These are phyloP conservation scores for Ganaspis sp. DNA, from an alignment of 1,140 invertebrate genomes.

Conservation along the genomic window DNA sequence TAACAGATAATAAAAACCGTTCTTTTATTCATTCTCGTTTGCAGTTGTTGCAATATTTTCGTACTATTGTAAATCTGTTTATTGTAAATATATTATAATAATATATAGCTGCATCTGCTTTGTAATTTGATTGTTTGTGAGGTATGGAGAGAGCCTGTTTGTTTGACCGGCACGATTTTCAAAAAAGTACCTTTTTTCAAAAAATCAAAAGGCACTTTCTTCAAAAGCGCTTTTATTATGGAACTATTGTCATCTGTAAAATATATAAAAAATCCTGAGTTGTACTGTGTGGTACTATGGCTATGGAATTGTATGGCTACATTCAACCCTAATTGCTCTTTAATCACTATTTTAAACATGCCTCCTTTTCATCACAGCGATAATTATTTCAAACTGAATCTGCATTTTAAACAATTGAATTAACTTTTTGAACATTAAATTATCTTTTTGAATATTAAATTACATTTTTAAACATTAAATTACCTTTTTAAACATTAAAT, in stretches of 20 bases:
- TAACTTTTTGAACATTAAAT: no score
- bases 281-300: constrained; percentile 77
- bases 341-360: neutral
- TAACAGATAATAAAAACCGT: constrained; percentile 72
- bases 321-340: constrained; percentile 61
- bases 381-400: neutral
- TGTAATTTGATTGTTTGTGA: constrained; percentile 76
- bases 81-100: constrained; percentile 76
- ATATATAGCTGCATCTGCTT: constrained; percentile 76
- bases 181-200: constrained; percentile 26
- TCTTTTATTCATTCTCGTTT: constrained; percentile 62
- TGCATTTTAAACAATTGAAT: neutral
- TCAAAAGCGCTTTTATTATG: constrained; percentile 66
- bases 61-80: constrained; percentile 71
- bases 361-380: no score
- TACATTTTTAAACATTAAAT: no score
- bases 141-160: constrained; percentile 73
- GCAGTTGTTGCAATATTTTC: constrained; percentile 71
- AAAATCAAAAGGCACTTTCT: constrained; percentile 11
- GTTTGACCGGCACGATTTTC: constrained; percentile 64
- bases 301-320: constrained; percentile 71
- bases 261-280: constrained; percentile 77
- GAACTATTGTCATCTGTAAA: constrained; percentile 78
- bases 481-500: no score
- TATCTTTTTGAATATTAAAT: no score